These are phyloP conservation scores for Crenuchus spilurus DNA, from an alignment of 2,797 vertebrate species.

Conservation along the genomic window DNA sequence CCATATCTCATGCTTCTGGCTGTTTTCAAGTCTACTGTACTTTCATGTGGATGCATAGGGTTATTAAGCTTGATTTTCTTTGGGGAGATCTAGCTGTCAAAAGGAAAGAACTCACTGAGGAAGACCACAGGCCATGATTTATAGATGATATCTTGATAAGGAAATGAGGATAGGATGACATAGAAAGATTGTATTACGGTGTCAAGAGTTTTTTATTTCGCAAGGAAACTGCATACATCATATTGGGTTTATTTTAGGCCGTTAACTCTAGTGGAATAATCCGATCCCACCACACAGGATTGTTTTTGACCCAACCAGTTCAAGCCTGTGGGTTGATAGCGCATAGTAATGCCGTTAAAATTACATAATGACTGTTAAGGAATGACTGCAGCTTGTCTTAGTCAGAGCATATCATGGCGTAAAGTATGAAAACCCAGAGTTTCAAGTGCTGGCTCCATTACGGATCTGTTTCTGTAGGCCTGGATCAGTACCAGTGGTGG, in stretches of 20 bases:
- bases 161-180: conserved; percentile 25
- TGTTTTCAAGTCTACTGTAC: not conserved
- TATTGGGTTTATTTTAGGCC: not conserved
- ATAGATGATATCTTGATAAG: conserved; percentile 7
- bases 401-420: not conserved
- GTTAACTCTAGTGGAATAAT: not conserved
- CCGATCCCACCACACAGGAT: not conserved
- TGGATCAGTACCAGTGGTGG: conserved; percentile 28
- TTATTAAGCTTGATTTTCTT: too few relatives aligned
- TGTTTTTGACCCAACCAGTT: not conserved
- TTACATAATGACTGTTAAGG: not conserved
- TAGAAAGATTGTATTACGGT: not conserved
- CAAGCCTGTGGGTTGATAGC: not conserved
- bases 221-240: not conserved
- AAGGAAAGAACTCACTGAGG: not conserved
- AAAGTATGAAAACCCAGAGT: not conserved
- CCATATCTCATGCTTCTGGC: not conserved
- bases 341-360: not conserved
- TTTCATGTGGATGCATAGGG: not conserved
- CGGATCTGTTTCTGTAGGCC: not conserved
- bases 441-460: conserved; percentile 19
- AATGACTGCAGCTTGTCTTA: not conserved
- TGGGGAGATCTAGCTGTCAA: not conserved
- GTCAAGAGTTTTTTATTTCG: not conserved
- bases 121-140: conserved; percentile 26